Evolutionary conservation across 2,113 vertebrate species (phyloP).

Genomic region (Platichthys flesus): DNA sequence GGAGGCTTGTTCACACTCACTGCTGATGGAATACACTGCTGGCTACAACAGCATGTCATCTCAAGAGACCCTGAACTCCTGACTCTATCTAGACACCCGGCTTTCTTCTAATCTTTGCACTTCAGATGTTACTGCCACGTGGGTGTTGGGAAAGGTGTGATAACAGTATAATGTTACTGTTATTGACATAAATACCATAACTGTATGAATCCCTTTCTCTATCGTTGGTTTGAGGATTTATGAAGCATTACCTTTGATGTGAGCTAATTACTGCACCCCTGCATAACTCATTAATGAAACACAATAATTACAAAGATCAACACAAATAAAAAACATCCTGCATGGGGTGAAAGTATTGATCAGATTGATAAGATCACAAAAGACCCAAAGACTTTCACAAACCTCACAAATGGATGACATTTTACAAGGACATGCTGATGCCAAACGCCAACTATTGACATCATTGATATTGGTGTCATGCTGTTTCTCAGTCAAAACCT

Average conservation of each 20-base stretch:
- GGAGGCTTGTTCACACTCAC: constrained; percentile 47
- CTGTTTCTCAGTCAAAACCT: no score
- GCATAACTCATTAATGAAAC: background rate
- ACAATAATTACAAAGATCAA: no score
- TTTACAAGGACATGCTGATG: background rate
- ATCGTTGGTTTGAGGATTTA: background rate
- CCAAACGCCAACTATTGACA: background rate
- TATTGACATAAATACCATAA: background rate
- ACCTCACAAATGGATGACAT: background rate
- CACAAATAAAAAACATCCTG: no score
- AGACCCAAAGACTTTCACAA: background rate
- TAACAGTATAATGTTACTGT: background rate
- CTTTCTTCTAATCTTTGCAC: background rate
- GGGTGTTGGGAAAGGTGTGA: background rate
- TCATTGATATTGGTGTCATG: background rate
- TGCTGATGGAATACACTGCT: constrained; percentile 28
- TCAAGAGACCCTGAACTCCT: constrained; percentile 15
- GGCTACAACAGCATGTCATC: constrained; percentile 29
- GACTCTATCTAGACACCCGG: constrained; percentile 17
- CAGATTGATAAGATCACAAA: background rate
- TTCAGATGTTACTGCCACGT: background rate
- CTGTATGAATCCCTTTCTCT: background rate
- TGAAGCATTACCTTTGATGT: background rate
- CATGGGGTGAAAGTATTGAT: background rate
- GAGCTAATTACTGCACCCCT: background rate